Conservation (phyloP, 2,797 vertebrate genomes). For the Pangasius larnaudii region DNA sequence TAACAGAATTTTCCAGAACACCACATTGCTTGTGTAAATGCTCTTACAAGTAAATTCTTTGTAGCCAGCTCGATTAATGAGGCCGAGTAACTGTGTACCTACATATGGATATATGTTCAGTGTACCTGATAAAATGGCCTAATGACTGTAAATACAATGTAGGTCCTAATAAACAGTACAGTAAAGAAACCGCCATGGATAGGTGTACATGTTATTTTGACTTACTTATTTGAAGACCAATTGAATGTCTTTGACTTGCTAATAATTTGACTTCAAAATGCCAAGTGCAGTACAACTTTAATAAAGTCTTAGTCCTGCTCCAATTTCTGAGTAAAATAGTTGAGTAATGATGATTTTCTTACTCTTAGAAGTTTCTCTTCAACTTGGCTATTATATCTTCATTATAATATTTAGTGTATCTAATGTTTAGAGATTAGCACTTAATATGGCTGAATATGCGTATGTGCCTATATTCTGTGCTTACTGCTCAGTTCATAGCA, state of each 20-base stretch:
- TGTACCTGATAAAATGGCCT: background rate
- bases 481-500: background rate
- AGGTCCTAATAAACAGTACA: background rate
- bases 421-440: background rate
- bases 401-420: background rate
- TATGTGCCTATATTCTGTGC: background rate
- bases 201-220: background rate
- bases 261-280: background rate
- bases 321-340: background rate
- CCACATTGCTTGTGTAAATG: no score
- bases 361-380: background rate
- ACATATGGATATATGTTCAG: no score
- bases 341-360: background rate
- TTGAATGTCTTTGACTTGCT: background rate
- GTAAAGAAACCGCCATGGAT: background rate
- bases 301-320: background rate
- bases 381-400: background rate
- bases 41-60: no score
- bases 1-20: no score
- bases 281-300: background rate
- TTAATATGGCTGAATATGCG: background rate
- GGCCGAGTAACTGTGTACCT: background rate
- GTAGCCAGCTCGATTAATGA: no score
- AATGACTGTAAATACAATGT: background rate
- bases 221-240: background rate